A percentile compares a stretch with the other conserved stretches of the same genome.
phyloP scores from a whole-genome alignment of 2,113 vertebrate genomes.

The Bujurquina vittata region DNA sequence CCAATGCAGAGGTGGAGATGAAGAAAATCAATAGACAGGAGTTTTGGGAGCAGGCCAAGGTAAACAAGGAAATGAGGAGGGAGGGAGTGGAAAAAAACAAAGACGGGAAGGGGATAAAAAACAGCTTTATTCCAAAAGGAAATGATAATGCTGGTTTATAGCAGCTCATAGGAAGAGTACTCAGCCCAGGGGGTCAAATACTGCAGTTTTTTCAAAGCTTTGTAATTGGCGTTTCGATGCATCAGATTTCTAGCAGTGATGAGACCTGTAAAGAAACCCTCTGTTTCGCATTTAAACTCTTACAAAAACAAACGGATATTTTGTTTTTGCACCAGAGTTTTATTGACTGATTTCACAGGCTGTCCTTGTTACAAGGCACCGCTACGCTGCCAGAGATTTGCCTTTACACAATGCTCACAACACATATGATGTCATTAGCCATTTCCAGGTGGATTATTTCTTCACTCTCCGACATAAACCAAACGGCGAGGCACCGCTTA shows the following conservation, averaged over 20 bases:
- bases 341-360: neutral
- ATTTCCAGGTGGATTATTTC: neutral
- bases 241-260: neutral
- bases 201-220: neutral
- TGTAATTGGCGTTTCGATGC: neutral
- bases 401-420: neutral
- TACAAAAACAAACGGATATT: too few species aligned
- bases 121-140: too few species aligned
- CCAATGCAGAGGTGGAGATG: constrained; percentile 96
- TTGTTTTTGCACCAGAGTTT: neutral
- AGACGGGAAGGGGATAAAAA: too few species aligned
- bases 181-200: neutral
- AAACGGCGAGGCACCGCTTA: neutral
- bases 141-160: neutral
- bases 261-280: neutral
- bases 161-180: neutral
- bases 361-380: rapidly evolving
- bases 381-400: neutral
- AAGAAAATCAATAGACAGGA: constrained; percentile 97
- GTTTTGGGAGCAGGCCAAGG: constrained; percentile 99
- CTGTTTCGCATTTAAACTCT: neutral
- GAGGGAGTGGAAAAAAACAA: neutral
- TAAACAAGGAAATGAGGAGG: constrained; percentile 42
- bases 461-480: neutral
- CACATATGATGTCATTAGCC: rapidly evolving